Conservation (phyloP, 2,797 vertebrate species). For the Phyllotis vaccarum region DNA sequence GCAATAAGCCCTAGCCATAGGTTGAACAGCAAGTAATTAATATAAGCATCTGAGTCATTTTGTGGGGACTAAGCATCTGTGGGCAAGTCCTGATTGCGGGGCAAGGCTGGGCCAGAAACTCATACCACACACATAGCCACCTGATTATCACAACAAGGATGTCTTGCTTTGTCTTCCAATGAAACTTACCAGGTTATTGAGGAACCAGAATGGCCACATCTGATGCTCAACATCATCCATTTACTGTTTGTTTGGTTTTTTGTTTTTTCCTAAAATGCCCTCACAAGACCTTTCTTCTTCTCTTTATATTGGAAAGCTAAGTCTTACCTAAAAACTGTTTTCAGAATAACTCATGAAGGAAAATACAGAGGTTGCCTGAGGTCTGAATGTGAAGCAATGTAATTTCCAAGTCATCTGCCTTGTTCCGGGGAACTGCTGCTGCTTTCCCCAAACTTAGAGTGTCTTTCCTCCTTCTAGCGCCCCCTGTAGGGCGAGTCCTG, state of each 20-base stretch:
- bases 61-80: too few species aligned
- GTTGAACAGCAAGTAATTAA: too few species aligned
- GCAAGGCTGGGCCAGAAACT: too few species aligned
- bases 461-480: background rate
- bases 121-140: background rate
- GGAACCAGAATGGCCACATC: background rate
- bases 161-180: background rate
- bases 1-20: too few species aligned
- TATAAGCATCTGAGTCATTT: too few species aligned
- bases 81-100: too few species aligned
- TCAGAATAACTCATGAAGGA: conserved; percentile 76
- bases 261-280: background rate
- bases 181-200: conserved; percentile 10
- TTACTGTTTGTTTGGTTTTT: too few species aligned
- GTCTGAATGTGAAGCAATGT: conserved; percentile 81
- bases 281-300: conserved; percentile 30
- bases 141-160: background rate
- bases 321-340: conserved; percentile 63
- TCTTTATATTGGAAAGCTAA: conserved; percentile 57
- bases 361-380: conserved; percentile 80
- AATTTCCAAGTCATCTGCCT: conserved; percentile 59
- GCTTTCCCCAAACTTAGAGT: background rate
- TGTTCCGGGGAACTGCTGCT: background rate
- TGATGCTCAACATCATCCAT: background rate
- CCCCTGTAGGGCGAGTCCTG: background rate